Evolutionary conservation across 2,797 vertebrate genomes (phyloP), one percentile per base, ranked within the genome.

Genomic region (Pipistrellus pipistrellus): DNA sequence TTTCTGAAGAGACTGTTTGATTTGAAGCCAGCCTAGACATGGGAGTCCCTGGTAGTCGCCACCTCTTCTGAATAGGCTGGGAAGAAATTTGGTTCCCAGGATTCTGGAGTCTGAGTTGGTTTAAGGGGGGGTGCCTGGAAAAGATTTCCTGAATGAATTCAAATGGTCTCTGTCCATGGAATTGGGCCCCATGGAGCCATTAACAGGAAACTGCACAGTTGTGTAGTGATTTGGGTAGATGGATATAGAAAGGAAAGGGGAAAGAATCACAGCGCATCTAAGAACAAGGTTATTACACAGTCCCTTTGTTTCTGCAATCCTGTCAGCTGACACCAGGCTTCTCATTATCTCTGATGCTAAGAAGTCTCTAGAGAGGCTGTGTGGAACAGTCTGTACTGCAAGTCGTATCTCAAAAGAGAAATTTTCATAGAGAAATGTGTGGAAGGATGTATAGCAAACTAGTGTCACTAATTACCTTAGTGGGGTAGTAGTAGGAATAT

Each of bases 81-180:
- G 20, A 57, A 88, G 88, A 95, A 83, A 96, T 64, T 90, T 10
- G 11, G 87, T 98, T 98, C 98, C 97, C 98, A 98, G 97, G 97
- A 95, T 97, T 95, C 87, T 95, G 81, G 38, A 97, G 91, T 76
- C 72, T 72, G 87, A 97, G 41, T 95, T 88, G 57, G 44, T 92
- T 94, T 78, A 89, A 95, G 75, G 73, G 71, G 71, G 41, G 7
- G 91, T 97, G 95, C 59, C 46, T 92, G 57, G 81, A 72, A 95
- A 90, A 57, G 59, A 94, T 96, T 98, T 95, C 90, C 91, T 94
- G 93, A 97, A 94, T 4, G 30, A 95, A 96, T 97, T 97, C 59
- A 96, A 96, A 96, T 83, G 3, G 71, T 89, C 14, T 96, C 76
- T 57, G 66, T 93, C 90, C 97, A 96, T 97, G 95, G 35, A 32